Evolutionary conservation across 2,113 vertebrate species (phyloP).

Genomic region (Delphinus delphis): DNA sequence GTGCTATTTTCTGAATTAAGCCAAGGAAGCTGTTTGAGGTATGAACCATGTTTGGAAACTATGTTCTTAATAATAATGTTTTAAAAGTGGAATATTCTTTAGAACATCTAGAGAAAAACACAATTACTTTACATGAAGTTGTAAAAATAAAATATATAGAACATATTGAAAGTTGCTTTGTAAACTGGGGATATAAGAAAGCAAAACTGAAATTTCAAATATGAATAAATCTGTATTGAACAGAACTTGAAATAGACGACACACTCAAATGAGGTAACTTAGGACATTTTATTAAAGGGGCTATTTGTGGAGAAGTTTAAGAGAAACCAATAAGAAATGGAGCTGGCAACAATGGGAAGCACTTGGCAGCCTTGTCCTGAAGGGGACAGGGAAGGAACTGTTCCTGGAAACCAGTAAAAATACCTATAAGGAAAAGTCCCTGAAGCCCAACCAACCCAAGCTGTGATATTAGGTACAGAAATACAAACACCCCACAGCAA

Average conservation of each 20-base stretch:
- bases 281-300: neutral
- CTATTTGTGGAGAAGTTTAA: neutral
- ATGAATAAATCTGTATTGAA: neutral
- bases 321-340: neutral
- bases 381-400: neutral
- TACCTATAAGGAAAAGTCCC: neutral
- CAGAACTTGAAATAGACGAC: neutral
- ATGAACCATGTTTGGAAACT: neutral
- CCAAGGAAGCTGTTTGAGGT: neutral
- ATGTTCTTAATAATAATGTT: neutral
- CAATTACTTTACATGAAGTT: neutral
- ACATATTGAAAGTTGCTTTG: neutral
- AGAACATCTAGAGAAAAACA: neutral
- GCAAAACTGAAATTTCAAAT: constrained; percentile 10
- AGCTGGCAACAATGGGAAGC: neutral
- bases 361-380: neutral
- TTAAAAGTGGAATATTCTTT: neutral
- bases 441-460: neutral
- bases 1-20: neutral
- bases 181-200: neutral
- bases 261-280: neutral
- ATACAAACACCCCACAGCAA: neutral
- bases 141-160: neutral
- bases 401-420: neutral
- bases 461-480: neutral